Percentiles rank a stretch among this genome's conserved stretches.
phyloP scores from a whole-genome alignment of 30 jellyfish, hydroid and myxozoan genomes.

The Euphysa ruthae region DNA sequence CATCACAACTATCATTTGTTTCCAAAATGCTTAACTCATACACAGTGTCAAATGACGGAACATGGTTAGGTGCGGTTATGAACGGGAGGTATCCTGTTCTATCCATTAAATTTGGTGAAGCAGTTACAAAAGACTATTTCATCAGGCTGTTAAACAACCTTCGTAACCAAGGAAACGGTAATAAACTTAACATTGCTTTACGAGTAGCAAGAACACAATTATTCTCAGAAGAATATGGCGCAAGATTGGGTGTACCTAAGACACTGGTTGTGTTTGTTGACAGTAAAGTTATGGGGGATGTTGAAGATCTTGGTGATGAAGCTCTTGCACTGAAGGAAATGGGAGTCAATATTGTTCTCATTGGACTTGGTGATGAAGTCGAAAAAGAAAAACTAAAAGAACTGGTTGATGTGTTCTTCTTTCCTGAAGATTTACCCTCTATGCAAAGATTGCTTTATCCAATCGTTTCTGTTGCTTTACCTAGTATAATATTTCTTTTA shows the following conservation, averaged over 20 bases:
- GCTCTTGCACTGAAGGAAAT: conserved; percentile 65
- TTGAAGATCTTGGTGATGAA: conserved; percentile 40
- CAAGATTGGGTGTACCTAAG: conserved; percentile 53
- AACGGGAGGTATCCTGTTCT: conserved; percentile 33
- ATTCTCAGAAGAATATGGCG: conserved; percentile 84
- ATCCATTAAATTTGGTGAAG: conserved; percentile 45
- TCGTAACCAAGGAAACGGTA: not conserved
- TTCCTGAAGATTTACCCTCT: conserved; percentile 60
- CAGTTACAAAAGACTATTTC: conserved; percentile 10
- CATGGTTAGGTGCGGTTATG: conserved; percentile 56
- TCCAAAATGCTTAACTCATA: conserved; percentile 48
- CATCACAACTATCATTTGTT: conserved; percentile 33
- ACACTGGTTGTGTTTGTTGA: conserved; percentile 54
- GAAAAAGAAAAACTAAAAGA: conserved; percentile 9
- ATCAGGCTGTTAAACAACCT: not conserved
- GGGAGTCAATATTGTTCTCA: conserved; percentile 49
- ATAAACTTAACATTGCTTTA: conserved; percentile 45
- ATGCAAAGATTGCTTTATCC: conserved; percentile 46
- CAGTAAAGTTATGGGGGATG: conserved; percentile 23
- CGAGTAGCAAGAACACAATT: conserved; percentile 78
- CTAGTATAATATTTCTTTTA: conserved; percentile 35
- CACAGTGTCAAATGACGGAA: conserved; percentile 33
- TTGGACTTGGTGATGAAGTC: conserved; percentile 48
- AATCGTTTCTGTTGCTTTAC: conserved; percentile 45
- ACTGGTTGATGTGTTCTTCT: conserved; percentile 48